A percentile compares a stretch with the other conserved stretches of the same genome.
Evolutionary conservation across 2,888 invertebrate species (phyloP).

Genomic region (Pammene aurita): DNA sequence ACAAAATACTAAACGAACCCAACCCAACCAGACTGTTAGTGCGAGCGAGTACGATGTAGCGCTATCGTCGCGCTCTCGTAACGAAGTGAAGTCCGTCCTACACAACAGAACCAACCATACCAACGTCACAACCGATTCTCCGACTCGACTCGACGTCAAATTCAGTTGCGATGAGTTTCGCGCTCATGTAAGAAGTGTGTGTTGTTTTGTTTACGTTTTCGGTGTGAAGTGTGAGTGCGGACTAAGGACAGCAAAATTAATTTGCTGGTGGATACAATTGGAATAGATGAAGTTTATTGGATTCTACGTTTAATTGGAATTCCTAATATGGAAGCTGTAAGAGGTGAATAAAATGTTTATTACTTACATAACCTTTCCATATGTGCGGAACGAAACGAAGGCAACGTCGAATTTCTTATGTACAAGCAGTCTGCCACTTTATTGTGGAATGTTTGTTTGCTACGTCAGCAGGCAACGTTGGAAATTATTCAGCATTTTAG

Average conservation of each 20-base stretch:
- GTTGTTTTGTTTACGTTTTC: constrained; percentile 36
- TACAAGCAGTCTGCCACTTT: constrained; percentile 15
- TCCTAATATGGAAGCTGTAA: constrained; percentile 69
- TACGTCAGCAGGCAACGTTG: constrained; percentile 15
- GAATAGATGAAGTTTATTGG: constrained; percentile 44
- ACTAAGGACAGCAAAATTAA: constrained; percentile 19
- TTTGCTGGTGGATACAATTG: constrained; percentile 23
- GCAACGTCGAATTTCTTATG: constrained; percentile 35
- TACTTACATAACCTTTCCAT: constrained; percentile 64
- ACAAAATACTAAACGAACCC: background rate
- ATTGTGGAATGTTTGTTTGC: constrained; percentile 15
- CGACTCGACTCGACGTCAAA: background rate
- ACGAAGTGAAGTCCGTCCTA: constrained; percentile 10
- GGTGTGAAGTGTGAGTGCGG: constrained; percentile 31
- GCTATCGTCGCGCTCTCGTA: constrained; percentile 3
- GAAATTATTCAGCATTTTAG: background rate
- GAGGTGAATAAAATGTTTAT: constrained; percentile 62
- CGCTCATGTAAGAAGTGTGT: constrained; percentile 66
- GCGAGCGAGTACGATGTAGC: constrained; percentile 12
- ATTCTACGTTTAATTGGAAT: constrained; percentile 46
- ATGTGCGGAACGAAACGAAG: constrained; percentile 43
- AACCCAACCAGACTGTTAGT: background rate
- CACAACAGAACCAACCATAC: background rate
- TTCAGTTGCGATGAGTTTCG: constrained; percentile 68
- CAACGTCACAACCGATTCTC: background rate